Conservation (phyloP, 2,888 invertebrate genomes). For the Amaurobius ferox region DNA sequence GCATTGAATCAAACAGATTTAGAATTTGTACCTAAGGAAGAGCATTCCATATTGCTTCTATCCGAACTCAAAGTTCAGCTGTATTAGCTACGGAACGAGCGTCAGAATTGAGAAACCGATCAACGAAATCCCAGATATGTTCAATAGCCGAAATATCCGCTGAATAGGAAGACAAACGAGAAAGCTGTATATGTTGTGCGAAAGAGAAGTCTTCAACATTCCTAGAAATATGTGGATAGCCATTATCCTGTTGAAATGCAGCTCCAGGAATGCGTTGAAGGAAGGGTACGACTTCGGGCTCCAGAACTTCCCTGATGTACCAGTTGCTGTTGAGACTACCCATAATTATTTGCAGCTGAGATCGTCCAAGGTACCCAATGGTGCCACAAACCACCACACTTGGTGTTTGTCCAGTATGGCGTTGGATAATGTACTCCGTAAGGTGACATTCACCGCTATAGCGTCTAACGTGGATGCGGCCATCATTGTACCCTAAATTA, state of each 20-base stretch:
- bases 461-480: neutral
- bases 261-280: neutral
- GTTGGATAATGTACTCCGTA: neutral
- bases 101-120: too few relatives aligned
- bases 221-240: neutral
- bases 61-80: too few relatives aligned
- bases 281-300: slow-evolving; percentile 14
- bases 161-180: neutral
- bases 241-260: neutral
- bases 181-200: neutral
- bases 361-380: neutral
- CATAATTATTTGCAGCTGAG: neutral
- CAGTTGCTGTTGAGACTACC: neutral
- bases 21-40: too few relatives aligned
- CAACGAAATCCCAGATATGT: neutral
- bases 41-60: too few relatives aligned
- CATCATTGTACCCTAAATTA: neutral
- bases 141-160: neutral
- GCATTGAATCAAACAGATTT: too few relatives aligned
- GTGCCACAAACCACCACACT: neutral
- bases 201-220: neutral
- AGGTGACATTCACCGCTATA: neutral
- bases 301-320: neutral
- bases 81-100: too few relatives aligned
- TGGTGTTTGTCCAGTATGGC: neutral